Conservation (phyloP, 1,140 invertebrate species). For the Phthorimaea operculella region DNA sequence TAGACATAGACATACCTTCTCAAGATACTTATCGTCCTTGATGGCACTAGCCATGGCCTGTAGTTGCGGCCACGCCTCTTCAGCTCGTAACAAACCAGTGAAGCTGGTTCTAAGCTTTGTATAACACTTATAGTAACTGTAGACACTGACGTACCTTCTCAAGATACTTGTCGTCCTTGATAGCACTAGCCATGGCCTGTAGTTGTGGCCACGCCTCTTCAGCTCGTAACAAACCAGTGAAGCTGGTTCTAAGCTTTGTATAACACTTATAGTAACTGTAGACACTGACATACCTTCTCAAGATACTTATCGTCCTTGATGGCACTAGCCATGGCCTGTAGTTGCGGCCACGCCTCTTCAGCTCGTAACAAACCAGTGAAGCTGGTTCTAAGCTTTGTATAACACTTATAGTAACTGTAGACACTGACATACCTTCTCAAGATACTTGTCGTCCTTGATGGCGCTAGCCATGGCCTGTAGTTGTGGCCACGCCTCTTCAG, state of each 20-base stretch:
- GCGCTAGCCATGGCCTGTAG: constrained; percentile 27
- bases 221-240: constrained; percentile 30
- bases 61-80: constrained; percentile 34
- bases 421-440: constrained; percentile 50
- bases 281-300: constrained; percentile 48
- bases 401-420: no score
- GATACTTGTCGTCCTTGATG: constrained; percentile 34
- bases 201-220: constrained; percentile 36
- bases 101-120: no score
- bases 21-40: constrained; percentile 38
- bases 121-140: no score
- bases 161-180: constrained; percentile 38
- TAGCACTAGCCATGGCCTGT: constrained; percentile 24
- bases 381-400: no score
- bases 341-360: constrained; percentile 32
- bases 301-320: constrained; percentile 38
- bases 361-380: constrained; percentile 34
- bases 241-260: no score
- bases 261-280: no score
- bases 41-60: constrained; percentile 27
- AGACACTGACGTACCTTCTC: constrained; percentile 51
- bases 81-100: constrained; percentile 33
- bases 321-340: constrained; percentile 27
- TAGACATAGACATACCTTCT: no score
- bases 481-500: constrained; percentile 33